These are phyloP conservation scores for Dicrostonyx torquatus DNA, from an alignment of 2,797 vertebrate species.

Conservation along the genomic window DNA sequence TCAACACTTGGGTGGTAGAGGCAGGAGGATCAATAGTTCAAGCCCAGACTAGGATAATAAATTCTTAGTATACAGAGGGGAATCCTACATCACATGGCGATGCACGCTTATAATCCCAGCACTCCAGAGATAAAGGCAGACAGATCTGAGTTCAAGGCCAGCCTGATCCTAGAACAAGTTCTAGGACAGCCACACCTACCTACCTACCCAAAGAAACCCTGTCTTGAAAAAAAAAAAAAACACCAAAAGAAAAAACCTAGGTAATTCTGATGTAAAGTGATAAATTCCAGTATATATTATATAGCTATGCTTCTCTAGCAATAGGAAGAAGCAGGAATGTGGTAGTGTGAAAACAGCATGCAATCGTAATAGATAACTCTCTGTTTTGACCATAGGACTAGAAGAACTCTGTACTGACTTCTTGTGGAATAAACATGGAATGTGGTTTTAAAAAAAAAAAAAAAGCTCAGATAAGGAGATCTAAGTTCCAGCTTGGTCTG, in stretches of 20 bases:
- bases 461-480: not conserved
- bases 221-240: not conserved
- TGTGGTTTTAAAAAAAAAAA: not conserved
- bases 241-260: not conserved
- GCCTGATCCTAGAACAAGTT: not conserved
- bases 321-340: not conserved
- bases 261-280: conserved; percentile 8
- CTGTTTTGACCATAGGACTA: not conserved
- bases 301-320: not conserved
- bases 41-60: not conserved
- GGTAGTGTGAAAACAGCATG: not conserved
- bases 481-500: not conserved
- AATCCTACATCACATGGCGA: no score
- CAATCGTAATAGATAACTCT: not conserved
- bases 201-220: not conserved
- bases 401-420: not conserved
- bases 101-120: not conserved
- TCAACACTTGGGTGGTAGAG: not conserved
- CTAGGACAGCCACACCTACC: not conserved
- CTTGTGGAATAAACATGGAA: not conserved
- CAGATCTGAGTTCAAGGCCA: not conserved
- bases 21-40: not conserved
- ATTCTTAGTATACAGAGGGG: no score
- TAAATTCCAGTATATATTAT: not conserved
- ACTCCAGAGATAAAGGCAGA: not conserved